Percentiles rank a stretch among this genome's conserved stretches.
phyloP scores from a whole-genome alignment of 2,113 vertebrate species.

The Tachycineta bicolor region DNA sequence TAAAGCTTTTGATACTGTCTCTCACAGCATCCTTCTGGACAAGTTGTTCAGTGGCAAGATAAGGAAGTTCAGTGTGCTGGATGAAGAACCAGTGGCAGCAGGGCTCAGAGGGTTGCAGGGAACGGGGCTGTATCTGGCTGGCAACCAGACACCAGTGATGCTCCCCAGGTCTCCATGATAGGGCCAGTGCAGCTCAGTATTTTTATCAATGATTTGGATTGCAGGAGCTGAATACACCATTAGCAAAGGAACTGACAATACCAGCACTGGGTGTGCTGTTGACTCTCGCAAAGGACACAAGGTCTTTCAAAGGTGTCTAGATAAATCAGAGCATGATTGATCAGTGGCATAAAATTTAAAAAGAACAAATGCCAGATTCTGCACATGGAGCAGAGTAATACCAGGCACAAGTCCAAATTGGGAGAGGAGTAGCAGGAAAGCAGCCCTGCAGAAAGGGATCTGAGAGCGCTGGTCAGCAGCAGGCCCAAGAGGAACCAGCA shows the following conservation, averaged over 20 bases:
- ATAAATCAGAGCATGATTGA: background rate
- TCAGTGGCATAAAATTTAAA: background rate
- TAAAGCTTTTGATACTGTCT: background rate
- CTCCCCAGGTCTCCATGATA: background rate
- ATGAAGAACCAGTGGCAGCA: background rate
- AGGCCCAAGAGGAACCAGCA: background rate
- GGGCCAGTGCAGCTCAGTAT: background rate
- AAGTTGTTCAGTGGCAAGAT: background rate
- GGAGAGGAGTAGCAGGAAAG: background rate
- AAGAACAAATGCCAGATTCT: background rate
- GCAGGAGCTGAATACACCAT: background rate
- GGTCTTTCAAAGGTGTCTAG: background rate
- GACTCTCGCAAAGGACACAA: background rate
- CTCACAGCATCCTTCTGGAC: background rate
- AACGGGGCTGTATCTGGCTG: background rate
- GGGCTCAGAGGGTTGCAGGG: background rate
- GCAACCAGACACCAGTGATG: accelerated
- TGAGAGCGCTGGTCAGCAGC: background rate
- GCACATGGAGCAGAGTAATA: background rate
- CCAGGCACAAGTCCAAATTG: background rate
- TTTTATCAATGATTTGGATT: background rate
- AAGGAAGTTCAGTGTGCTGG: background rate
- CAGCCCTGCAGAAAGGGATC: background rate
- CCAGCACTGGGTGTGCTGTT: background rate
- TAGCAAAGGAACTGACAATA: background rate